Evolutionary conservation across 2,888 invertebrate genomes (phyloP).

Genomic region (Oxytorus armatus): DNA sequence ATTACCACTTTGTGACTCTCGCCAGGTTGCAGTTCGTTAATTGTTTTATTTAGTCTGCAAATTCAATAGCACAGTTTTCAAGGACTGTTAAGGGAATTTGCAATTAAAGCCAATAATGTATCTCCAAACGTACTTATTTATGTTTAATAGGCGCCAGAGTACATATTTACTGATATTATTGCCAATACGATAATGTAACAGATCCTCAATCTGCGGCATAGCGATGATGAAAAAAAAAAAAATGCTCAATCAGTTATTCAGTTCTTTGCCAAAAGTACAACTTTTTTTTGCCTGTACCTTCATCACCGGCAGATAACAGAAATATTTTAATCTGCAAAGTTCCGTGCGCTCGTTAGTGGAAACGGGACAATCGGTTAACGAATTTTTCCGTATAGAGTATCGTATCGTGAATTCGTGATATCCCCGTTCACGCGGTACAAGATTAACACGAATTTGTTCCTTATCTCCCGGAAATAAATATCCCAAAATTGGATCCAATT

Average conservation of each 20-base stretch:
- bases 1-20: slow-evolving; percentile 74
- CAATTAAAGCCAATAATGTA: too few species aligned
- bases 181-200: slow-evolving; percentile 76
- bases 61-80: too few species aligned
- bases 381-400: slow-evolving; percentile 78
- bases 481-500: slow-evolving; percentile 73
- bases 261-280: background rate
- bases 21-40: slow-evolving; percentile 73
- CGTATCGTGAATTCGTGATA: slow-evolving; percentile 78
- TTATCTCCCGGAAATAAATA: slow-evolving; percentile 77
- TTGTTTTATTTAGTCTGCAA: slow-evolving; percentile 78
- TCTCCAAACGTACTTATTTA: slow-evolving; percentile 81
- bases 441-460: slow-evolving; percentile 75
- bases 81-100: too few species aligned
- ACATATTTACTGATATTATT: slow-evolving; percentile 78
- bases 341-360: slow-evolving; percentile 63
- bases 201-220: slow-evolving; percentile 80
- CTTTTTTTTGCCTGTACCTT: slow-evolving; percentile 74
- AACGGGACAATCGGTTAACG: slow-evolving; percentile 67
- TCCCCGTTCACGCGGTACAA: slow-evolving; percentile 78
- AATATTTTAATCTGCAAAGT: slow-evolving; percentile 77
- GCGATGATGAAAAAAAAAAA: slow-evolving; percentile 14
- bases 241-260: background rate
- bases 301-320: slow-evolving; percentile 80
- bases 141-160: slow-evolving; percentile 83